A percentile compares a stretch with the other conserved stretches of the same genome.
Conservation (phyloP, 2,888 invertebrate species). For the Drosophila anomalipes region DNA sequence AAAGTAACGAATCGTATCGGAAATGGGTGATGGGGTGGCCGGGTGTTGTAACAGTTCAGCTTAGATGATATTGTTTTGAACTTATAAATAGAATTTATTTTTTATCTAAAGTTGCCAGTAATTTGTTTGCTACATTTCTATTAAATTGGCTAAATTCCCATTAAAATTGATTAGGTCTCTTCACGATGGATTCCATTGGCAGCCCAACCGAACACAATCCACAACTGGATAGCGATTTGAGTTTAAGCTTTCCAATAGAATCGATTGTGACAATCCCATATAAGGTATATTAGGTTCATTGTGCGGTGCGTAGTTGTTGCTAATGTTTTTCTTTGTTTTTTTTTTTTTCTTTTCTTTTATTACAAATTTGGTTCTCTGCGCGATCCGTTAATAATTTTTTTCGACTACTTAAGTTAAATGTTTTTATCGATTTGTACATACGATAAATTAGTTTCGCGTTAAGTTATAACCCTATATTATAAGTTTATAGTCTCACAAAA, state of each 20-base stretch:
- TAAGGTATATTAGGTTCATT: conserved; percentile 56
- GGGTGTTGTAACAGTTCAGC: conserved; percentile 44
- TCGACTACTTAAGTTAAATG: conserved; percentile 70
- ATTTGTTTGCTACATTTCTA: conserved; percentile 59
- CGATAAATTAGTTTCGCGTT: conserved; percentile 64
- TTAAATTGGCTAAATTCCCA: conserved; percentile 75
- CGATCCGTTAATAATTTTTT: conserved; percentile 45
- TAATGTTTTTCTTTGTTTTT: conserved; percentile 20
- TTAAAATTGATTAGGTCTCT: conserved; percentile 40
- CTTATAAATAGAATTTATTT: conserved; percentile 46
- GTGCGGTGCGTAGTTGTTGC: conserved; percentile 72
- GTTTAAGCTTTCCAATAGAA: conserved; percentile 18
- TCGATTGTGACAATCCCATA: conserved; percentile 27
- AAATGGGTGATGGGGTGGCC: conserved; percentile 15
- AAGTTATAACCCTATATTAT: conserved; percentile 64
- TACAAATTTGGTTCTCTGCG: conserved; percentile 77
- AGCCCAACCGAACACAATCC: conserved; percentile 9
- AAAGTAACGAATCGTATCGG: conserved; percentile 20
- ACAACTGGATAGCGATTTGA: neutral
- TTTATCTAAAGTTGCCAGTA: conserved; percentile 59
- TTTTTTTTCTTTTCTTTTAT: conserved; percentile 25
- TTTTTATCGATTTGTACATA: conserved; percentile 71
- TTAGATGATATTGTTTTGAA: conserved; percentile 54
- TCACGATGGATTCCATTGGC: conserved; percentile 36
- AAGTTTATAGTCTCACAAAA: conserved; percentile 77